These are phyloP conservation scores for Istiophorus platypterus DNA, from an alignment of 2,113 vertebrate genomes.

Conservation along the genomic window DNA sequence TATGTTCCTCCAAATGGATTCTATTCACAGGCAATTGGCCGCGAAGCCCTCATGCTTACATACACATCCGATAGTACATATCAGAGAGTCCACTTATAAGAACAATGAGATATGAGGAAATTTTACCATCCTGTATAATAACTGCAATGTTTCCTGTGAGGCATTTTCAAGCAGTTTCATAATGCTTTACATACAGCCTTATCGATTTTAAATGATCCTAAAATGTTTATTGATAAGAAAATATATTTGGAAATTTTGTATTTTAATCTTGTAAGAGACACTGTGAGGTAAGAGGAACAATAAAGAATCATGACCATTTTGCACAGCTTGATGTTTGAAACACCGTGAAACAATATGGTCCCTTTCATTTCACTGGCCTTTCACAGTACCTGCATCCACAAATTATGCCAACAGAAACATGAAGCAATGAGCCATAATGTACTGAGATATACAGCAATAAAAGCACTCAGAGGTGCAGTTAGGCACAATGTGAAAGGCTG, in stretches of 20 bases:
- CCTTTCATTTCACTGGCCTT: background rate
- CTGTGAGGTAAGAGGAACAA: background rate
- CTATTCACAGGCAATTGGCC: background rate
- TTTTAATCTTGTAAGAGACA: no score
- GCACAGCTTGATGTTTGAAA: background rate
- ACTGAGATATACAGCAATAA: background rate
- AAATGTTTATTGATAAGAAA: no score
- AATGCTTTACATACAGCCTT: no score
- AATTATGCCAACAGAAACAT: slow-evolving; percentile 20
- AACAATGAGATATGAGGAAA: background rate
- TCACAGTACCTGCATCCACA: slow-evolving; percentile 9
- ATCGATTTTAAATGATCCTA: no score
- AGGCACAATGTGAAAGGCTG: slow-evolving; percentile 15
- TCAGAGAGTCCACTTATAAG: slow-evolving; percentile 16
- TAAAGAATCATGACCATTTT: background rate
- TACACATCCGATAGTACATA: background rate
- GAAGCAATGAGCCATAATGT: slow-evolving; percentile 18
- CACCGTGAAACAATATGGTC: background rate
- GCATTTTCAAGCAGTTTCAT: slow-evolving; percentile 1
- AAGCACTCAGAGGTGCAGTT: slow-evolving; percentile 35
- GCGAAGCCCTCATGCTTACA: background rate
- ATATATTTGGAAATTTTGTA: no score
- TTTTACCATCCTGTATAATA: slow-evolving; percentile 12
- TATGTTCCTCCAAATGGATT: slow-evolving; percentile 29
- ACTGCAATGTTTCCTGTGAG: slow-evolving; percentile 2